These are phyloP conservation scores for Hylyphantes graminicola DNA, from an alignment of 1,140 invertebrate species.

Conservation along the genomic window DNA sequence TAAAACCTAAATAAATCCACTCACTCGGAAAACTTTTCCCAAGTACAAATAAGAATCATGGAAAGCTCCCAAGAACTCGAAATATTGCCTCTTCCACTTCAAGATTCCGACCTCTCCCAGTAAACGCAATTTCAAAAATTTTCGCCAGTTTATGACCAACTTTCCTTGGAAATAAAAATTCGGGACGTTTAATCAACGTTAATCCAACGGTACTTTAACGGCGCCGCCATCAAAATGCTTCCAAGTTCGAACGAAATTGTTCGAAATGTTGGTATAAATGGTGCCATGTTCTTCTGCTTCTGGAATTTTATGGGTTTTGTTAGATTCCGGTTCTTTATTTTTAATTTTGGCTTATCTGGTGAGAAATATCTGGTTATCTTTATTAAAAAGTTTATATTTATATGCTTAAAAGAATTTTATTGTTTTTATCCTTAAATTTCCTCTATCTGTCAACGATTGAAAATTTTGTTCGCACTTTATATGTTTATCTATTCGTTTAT, in stretches of 20 bases:
- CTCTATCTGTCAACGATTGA: neutral
- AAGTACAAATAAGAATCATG: slow-evolving; percentile 12
- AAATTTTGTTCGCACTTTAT: neutral
- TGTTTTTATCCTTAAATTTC: neutral
- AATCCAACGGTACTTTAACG: slow-evolving; percentile 47
- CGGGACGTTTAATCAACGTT: slow-evolving; percentile 47
- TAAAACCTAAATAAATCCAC: slow-evolving; percentile 11
- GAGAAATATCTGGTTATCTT: neutral
- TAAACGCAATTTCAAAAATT: slow-evolving; percentile 48
- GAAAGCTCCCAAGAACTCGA: slow-evolving; percentile 13
- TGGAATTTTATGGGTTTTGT: slow-evolving; percentile 5
- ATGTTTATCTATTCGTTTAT: neutral
- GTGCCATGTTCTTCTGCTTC: slow-evolving; percentile 12
- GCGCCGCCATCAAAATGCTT: slow-evolving; percentile 32
- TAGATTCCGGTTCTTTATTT: neutral
- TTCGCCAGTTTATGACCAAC: slow-evolving; percentile 41
- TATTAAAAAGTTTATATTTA: neutral
- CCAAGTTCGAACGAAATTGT: slow-evolving; percentile 23
- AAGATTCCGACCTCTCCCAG: slow-evolving; percentile 27
- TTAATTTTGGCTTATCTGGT: neutral
- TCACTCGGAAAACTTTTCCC: neutral
- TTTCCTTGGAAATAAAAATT: slow-evolving; percentile 45
- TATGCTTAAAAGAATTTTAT: neutral
- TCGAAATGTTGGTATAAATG: slow-evolving; percentile 39
- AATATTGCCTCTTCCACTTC: slow-evolving; percentile 23